Percentiles rank a stretch among this genome's conserved stretches.
phyloP scores from a whole-genome alignment of 2,797 vertebrate genomes.

The Mormyrus proboscirostris region DNA sequence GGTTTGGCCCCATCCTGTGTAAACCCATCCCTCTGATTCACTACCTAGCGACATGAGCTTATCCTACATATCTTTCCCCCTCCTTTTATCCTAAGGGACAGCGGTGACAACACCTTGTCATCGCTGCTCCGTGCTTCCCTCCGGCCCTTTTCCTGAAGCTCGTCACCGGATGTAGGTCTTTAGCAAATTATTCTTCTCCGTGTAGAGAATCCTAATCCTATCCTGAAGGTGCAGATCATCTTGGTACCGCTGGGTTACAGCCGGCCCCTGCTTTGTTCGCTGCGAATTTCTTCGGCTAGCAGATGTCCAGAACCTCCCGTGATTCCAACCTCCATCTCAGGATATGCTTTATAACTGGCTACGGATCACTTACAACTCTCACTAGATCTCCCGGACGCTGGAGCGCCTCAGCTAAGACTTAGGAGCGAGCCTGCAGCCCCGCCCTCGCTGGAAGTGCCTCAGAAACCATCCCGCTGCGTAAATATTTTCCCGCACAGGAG shows the following conservation, averaged over 20 bases:
- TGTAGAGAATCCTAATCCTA: background rate
- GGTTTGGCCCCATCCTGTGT: background rate
- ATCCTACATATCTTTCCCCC: background rate
- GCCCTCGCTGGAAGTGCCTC: background rate
- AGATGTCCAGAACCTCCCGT: background rate
- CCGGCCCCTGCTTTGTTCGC: background rate
- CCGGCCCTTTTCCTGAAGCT: background rate
- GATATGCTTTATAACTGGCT: background rate
- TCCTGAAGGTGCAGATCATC: background rate
- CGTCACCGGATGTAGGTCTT: background rate
- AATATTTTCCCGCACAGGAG: background rate
- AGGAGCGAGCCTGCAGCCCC: background rate
- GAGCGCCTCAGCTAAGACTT: background rate
- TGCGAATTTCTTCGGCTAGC: background rate
- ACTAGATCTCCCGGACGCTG: background rate
- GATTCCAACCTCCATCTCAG: background rate
- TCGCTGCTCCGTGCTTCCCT: background rate
- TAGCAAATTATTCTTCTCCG: background rate
- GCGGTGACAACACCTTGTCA: background rate
- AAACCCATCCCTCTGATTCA: background rate
- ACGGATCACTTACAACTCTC: background rate
- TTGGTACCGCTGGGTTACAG: background rate
- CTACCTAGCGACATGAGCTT: background rate
- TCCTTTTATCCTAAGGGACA: background rate
- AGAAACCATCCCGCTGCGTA: background rate